phyloP scores from a whole-genome alignment of 2,113 vertebrate species.

The Hipposideros armiger region DNA sequence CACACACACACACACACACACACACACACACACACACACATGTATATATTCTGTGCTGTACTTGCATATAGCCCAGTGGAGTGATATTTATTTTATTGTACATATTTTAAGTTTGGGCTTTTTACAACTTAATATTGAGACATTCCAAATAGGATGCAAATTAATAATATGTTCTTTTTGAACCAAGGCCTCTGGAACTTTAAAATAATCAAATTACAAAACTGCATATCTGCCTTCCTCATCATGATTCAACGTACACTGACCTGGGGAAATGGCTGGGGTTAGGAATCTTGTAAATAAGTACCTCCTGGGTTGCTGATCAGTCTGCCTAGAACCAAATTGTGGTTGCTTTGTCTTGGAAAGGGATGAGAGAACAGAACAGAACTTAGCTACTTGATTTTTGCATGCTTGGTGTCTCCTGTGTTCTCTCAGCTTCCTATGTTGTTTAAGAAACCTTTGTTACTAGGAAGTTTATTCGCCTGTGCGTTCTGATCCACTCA shows the following conservation, averaged over 20 bases:
- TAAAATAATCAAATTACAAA: conserved; percentile 26
- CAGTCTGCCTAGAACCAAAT: background rate
- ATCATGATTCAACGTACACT: background rate
- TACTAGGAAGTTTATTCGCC: background rate
- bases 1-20: too few species aligned
- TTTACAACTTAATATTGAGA: conserved; percentile 52
- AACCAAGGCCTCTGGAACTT: conserved; percentile 43
- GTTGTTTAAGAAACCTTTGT: background rate
- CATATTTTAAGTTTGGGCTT: background rate
- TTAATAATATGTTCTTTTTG: conserved; percentile 18
- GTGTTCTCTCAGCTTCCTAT: background rate
- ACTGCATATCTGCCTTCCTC: background rate
- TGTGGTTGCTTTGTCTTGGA: background rate
- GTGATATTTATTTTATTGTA: conserved; percentile 46
- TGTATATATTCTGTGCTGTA: background rate
- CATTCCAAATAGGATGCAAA: background rate
- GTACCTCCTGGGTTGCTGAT: background rate
- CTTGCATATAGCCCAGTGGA: background rate
- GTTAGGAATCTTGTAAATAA: conserved; percentile 9
- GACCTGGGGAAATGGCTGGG: background rate
- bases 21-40: too few species aligned
- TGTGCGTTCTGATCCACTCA: background rate
- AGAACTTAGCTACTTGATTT: background rate
- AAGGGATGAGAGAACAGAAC: background rate
- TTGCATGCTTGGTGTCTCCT: background rate